These are phyloP conservation scores for Nestor notabilis DNA, from an alignment of 2,113 vertebrate genomes.

Conservation along the genomic window DNA sequence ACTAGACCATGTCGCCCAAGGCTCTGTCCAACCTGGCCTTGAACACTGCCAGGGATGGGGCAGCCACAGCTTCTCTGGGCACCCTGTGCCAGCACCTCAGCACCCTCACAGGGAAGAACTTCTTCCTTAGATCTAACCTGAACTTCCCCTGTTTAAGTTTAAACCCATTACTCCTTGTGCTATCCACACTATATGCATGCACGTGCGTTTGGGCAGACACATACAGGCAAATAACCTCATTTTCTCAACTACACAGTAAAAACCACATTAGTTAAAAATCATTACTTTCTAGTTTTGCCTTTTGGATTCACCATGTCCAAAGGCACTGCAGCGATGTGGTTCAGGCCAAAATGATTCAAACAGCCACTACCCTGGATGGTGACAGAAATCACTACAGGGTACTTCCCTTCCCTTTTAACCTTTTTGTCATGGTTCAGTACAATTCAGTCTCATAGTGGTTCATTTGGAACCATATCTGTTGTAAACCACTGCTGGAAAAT, in stretches of 20 bases:
- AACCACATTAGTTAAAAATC: background rate
- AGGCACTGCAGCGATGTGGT: background rate
- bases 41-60: background rate
- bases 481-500: background rate
- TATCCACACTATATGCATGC: background rate
- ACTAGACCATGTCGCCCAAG: background rate
- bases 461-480: background rate
- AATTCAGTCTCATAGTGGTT: background rate
- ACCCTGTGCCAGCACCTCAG: background rate
- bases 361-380: background rate
- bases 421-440: background rate
- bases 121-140: background rate
- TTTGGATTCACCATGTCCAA: background rate
- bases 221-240: background rate
- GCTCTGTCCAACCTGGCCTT: background rate
- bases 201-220: rapidly evolving
- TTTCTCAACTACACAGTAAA: background rate
- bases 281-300: background rate
- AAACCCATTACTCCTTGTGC: background rate
- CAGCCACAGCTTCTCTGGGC: background rate
- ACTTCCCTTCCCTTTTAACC: background rate
- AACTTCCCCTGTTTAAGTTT: background rate
- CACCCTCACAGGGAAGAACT: background rate
- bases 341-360: background rate
- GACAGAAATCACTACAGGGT: background rate